Base-by-base conservation (phyloP, 2,113 vertebrate species). In the Neogale vison region DNA sequence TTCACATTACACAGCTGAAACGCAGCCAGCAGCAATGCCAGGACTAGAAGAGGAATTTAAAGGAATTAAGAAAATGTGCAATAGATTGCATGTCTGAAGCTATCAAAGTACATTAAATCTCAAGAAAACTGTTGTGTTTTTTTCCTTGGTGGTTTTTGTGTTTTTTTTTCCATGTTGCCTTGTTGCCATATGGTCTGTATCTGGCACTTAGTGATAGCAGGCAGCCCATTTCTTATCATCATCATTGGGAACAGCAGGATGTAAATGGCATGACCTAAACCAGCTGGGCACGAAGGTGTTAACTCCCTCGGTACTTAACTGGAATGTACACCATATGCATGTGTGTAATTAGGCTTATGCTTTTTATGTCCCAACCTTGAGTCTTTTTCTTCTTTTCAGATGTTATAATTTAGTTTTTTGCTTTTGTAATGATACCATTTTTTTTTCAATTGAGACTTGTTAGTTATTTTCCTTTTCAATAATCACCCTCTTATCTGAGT, bases 271-370 rank as follows among this genome's bases (percentile, higher is more conserved):
- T 29, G 82, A 34, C 92, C 98, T 34, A 61, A 87, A 59, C 57
- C 97, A 97, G 95, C 96, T 97, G 89, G 93, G 61, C 92, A 82
- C 5, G 10, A 85, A 97, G 89, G 94, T 97, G 97, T 95, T 97
- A 97, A 93, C 84, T 95, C 92, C 42, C n/a, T 57, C 4, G 0
- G 52, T 50, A 13, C 92, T 65, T 74, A 36, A 77, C 81, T 80
- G 31, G 50, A 85, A 94, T 79, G 39, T 36, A 72, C 55, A 63
- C 94, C 52, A 20, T 39, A 79, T 81, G 93, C 42, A 85, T 67
- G 61, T 21, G 42, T 74, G 72, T 61, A 55, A 96, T 96, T 80
- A 65, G 76, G 67, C 88, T 94, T 74, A n/a, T 50, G 47, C 79
- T 83, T 77, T 84, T 36, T 81, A 42, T 31, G 59, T 77, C 84